A percentile compares a stretch with the other conserved stretches of the same genome.
Evolutionary conservation across 2,888 invertebrate genomes (phyloP).

Genomic region (Drosophila siamana): DNA sequence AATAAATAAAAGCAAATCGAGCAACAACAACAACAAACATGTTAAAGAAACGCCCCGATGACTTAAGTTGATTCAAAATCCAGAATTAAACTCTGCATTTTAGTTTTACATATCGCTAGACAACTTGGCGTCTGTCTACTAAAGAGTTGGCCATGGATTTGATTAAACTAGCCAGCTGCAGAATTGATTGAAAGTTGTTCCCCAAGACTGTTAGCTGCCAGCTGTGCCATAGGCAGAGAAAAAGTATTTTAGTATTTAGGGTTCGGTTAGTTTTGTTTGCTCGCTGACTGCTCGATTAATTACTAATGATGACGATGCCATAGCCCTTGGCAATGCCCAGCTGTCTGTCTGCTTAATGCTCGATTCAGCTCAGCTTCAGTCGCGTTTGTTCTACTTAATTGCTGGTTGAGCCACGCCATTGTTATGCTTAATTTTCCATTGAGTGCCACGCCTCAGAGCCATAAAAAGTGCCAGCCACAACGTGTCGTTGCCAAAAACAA

Average conservation of each 20-base stretch:
- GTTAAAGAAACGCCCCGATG: neutral
- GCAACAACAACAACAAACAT: slow-evolving; percentile 17
- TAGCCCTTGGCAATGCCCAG: slow-evolving; percentile 16
- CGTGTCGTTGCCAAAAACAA: slow-evolving; percentile 31
- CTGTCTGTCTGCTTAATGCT: slow-evolving; percentile 21
- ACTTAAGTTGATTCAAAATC: slow-evolving; percentile 12
- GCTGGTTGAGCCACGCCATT: slow-evolving; percentile 17
- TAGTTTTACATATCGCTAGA: slow-evolving; percentile 32
- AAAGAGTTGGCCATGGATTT: neutral
- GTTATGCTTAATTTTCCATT: slow-evolving; percentile 43
- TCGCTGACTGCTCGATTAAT: slow-evolving; percentile 36
- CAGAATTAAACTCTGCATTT: slow-evolving; percentile 2
- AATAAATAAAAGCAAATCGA: slow-evolving; percentile 35
- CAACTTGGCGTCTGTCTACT: slow-evolving; percentile 52
- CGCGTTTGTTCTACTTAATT: slow-evolving; percentile 40
- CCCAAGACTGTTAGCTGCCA: slow-evolving; percentile 1
- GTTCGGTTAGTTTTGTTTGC: neutral
- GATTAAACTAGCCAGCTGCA: neutral
- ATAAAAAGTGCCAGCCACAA: slow-evolving; percentile 30
- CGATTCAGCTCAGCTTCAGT: slow-evolving; percentile 29
- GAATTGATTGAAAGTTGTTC: slow-evolving; percentile 7
- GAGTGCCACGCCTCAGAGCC: slow-evolving; percentile 49
- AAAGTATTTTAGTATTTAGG: slow-evolving; percentile 7
- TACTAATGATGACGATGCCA: slow-evolving; percentile 29
- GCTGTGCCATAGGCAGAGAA: slow-evolving; percentile 4